phyloP scores from a whole-genome alignment of 1,140 invertebrate species.

The Lordiphosa mommai region DNA sequence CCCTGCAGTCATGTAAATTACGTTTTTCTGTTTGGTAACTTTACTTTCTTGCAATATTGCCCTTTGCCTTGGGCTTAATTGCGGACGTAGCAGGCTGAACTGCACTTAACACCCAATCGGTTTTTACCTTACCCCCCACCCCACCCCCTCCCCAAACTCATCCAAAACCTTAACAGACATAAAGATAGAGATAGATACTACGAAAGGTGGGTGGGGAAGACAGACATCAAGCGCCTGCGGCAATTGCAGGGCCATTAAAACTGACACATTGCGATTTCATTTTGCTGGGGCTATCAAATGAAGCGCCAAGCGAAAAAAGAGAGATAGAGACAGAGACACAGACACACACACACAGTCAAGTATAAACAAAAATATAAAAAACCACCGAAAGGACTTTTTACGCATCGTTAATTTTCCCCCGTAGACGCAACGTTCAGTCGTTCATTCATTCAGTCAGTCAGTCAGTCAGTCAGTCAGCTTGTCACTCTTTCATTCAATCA shows the following conservation, averaged over 20 bases:
- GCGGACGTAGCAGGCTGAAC: conserved; percentile 2
- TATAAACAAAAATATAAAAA: conserved; percentile 11
- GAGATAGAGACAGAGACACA: not conserved
- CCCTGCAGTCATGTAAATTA: conserved; percentile 7
- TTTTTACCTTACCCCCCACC: conserved; percentile 13
- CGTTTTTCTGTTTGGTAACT: conserved; percentile 25
- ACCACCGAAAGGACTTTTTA: conserved; percentile 65
- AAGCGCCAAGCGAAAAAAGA: conserved; percentile 7
- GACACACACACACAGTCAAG: conserved; percentile 15
- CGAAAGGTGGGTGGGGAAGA: not conserved
- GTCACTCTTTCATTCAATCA: conserved; percentile 48
- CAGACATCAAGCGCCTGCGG: conserved; percentile 56
- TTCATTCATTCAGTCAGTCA: conserved; percentile 6
- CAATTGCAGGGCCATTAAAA: conserved; percentile 73
- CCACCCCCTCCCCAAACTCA: too few relatives aligned
- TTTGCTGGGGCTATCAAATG: conserved; percentile 22
- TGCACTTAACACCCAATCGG: conserved; percentile 55
- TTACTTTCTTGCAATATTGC: conserved; percentile 21
- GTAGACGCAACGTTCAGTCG: conserved; percentile 37
- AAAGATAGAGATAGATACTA: not conserved
- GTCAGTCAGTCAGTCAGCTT: conserved; percentile 21
- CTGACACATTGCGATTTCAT: conserved; percentile 72
- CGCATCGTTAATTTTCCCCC: conserved; percentile 73
- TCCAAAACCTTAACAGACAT: not conserved
- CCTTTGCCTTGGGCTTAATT: conserved; percentile 27